A percentile compares a stretch with the other conserved stretches of the same genome.
phyloP scores from a whole-genome alignment of 1,140 invertebrate species.

The Danaus plexippus region DNA sequence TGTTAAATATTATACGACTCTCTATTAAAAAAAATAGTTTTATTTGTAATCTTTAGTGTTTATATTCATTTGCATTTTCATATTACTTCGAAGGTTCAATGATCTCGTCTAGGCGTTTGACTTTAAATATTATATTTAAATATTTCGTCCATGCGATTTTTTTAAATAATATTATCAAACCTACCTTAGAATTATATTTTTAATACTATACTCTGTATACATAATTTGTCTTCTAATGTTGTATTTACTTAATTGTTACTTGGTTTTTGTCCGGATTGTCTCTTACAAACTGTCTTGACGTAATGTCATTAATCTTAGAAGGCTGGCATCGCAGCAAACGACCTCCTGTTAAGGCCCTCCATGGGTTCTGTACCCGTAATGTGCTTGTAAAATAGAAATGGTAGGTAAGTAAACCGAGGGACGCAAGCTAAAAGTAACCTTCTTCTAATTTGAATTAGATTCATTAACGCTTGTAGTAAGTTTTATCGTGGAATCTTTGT shows the following conservation, averaged over 20 bases:
- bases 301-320: conserved; percentile 67
- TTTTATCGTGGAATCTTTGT: conserved; percentile 36
- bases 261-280: conserved; percentile 56
- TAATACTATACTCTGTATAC: no score
- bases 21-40: conserved; percentile 37
- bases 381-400: conserved; percentile 50
- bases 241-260: conserved; percentile 51
- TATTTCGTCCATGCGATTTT: no score
- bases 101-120: no score
- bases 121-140: no score
- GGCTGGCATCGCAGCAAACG: conserved; percentile 66
- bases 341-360: conserved; percentile 65
- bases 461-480: conserved; percentile 43
- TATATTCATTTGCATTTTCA: no score
- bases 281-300: conserved; percentile 60
- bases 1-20: conserved; percentile 66
- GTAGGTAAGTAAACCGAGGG: conserved; percentile 43
- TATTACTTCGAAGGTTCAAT: no score
- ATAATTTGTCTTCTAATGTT: conserved; percentile 9
- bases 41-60: no score
- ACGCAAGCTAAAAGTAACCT: conserved; percentile 52
- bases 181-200: not conserved
- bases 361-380: conserved; percentile 53
- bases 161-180: no score
- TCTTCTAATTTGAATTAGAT: conserved; percentile 51